A percentile compares a stretch with the other conserved stretches of the same genome.
Conservation (phyloP, 1,140 invertebrate genomes). For the Sycophaga agraensis region DNA sequence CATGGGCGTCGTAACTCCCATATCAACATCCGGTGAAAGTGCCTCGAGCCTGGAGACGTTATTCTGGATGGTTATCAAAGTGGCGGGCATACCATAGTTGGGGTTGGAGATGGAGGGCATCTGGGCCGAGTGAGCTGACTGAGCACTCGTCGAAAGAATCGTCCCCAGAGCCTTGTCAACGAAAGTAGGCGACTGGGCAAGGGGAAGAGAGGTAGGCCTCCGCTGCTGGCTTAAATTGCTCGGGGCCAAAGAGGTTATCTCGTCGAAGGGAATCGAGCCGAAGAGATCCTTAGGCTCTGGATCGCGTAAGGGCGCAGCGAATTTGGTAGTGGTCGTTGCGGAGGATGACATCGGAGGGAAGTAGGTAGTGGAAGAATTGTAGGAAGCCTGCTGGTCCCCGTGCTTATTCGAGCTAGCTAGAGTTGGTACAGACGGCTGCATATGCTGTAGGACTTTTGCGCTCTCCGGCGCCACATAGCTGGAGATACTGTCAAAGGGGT, state of each 20-base stretch:
- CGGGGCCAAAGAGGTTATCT: conserved; percentile 45
- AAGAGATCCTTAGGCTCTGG: conserved; percentile 60
- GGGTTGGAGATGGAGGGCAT: conserved; percentile 13
- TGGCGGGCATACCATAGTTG: conserved; percentile 28
- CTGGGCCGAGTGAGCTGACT: conserved; percentile 25
- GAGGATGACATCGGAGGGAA: not conserved
- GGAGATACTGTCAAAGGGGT: conserved; percentile 44
- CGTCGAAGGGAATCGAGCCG: conserved; percentile 64
- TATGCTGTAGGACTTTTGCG: not conserved
- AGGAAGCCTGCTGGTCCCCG: not conserved
- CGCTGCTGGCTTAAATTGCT: conserved; percentile 35
- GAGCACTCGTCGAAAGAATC: conserved; percentile 36
- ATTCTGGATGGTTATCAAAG: conserved; percentile 42
- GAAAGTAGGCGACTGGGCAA: conserved; percentile 43
- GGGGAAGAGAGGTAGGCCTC: conserved; percentile 46
- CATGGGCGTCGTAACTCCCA: conserved; percentile 38
- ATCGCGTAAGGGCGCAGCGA: not conserved
- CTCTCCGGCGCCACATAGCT: conserved; percentile 6
- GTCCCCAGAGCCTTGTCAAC: conserved; percentile 37
- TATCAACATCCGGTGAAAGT: conserved; percentile 22
- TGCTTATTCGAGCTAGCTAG: conserved; percentile 7
- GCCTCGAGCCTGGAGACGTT: conserved; percentile 38
- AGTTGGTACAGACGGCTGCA: not conserved
- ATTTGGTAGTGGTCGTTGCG: conserved; percentile 8
- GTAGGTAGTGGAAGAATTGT: not conserved